Base-by-base conservation (phyloP, 2,797 vertebrate genomes). In the Clamator glandarius region DNA sequence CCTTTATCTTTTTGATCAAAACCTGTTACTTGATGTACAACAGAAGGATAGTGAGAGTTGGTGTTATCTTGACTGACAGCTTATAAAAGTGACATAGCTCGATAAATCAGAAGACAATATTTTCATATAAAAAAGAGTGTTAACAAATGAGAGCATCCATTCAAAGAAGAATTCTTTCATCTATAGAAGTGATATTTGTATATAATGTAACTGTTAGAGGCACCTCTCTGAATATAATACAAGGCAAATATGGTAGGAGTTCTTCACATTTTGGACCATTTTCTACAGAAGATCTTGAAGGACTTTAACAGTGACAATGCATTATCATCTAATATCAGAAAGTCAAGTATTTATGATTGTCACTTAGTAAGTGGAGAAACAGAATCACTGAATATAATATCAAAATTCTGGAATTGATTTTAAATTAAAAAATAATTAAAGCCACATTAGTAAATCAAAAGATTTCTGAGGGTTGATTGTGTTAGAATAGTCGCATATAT, bases 1-100 rank as follows among this genome's bases (percentile, higher is more conserved):
- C 10, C 5, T 94, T 77, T 86, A 66, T 78, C 44, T 90, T 96
- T 87, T 87, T 84, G 52, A 88, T 92, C 69, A 85, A 92, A 96
- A 29, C 31, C 25, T 87, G 25, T 50, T 91, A 25, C 70, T 59
- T 80, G 46, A 48, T 13, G 28, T 46, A 39, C 12, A 92, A 57
- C 12, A 68, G 24, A 70, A 69, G 28, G n/a, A 50, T 16, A 62
- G 2, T 26, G 9, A 59, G 33, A 80, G 29, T 93, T 95, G 90
- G 74, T 81, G 85, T 92, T 70, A 46, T 48, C 25, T 81, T 92
- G 90, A 92, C 31, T 69, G 68, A 81, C 44, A 84, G 36, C 31
- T 88, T 94, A 69, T 72, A 33, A 87, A 96, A 79, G 48, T 79
- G n/a, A 72, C 66, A 79, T 42, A 64, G 12, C 67, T 80, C 86